Evolutionary conservation across 2,888 invertebrate species (phyloP), one percentile per base, ranked within the genome.

Genomic region (Thyatira batis): DNA sequence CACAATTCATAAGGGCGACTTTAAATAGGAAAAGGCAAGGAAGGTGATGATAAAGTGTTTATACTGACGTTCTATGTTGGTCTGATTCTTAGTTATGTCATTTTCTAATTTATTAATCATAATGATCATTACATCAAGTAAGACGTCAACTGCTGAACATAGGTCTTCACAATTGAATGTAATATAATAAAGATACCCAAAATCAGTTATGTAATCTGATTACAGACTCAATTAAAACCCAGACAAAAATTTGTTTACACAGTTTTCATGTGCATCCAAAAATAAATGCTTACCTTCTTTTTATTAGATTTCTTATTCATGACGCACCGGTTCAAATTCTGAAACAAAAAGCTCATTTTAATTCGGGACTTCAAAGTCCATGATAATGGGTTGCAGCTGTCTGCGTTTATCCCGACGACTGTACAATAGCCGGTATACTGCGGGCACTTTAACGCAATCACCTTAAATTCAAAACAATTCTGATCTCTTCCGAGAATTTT

Each of bases 231-330:
- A n/a, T n/a, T n/a, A n/a, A n/a, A 2, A 30, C n/a, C 30, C 9
- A 11, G 30, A 30, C 9, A 11, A 30, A 30, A 30, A 30, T 11
- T 11, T 30, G n/a, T 30, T 30, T 27, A 2, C 11, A 6, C 6
- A 33, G 33, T 10, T 33, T 33, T 13, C 11, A 33, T 11, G 11
- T 2, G 13, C 11, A 11, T 33, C 20, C 11, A 44, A 2, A 45
- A 45, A 45, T 4, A 20, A 11, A 21, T 45, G 25, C 80, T 27
- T 60, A 91, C 91, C 88, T 91, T 91, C 65, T 91, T 91, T 75
- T 90, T 91, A 52, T 91, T 87, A 20, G 85, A 80, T 60, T 90
- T 91, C 79, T 91, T 91, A 63, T 91, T 84, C 91, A 91, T 91
- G 61, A 45, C 39, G 39, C 39, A 17, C 61, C 65, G 54, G 45